Percentiles rank a stretch among this genome's conserved stretches.
Evolutionary conservation across 2,113 vertebrate genomes (phyloP).

Genomic region (Xenotilapia caudafasciata): DNA sequence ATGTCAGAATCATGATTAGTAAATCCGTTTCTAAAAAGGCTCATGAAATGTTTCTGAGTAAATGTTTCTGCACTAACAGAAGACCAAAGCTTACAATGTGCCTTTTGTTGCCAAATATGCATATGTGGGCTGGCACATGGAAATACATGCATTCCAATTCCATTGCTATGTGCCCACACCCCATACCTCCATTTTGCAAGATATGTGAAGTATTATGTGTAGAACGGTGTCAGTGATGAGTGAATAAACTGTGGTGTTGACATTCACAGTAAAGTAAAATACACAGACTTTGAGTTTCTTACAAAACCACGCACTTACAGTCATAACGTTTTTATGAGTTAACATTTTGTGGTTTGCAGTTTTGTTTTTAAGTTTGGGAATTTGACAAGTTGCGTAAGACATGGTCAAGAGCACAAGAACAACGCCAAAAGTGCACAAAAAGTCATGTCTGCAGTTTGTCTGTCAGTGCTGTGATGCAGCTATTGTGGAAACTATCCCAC

Average conservation of each 20-base stretch:
- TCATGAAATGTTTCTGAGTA: neutral
- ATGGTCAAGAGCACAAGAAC: neutral
- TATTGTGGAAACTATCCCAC: neutral
- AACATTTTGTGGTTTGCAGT: neutral
- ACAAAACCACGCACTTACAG: neutral
- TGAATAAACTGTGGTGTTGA: neutral
- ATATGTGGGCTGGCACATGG: slow-evolving; percentile 56
- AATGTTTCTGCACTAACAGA: neutral
- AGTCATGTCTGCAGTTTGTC: neutral
- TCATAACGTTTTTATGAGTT: neutral
- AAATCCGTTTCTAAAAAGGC: neutral
- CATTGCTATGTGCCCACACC: slow-evolving; percentile 28
- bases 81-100: slow-evolving; percentile 34
- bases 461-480: neutral
- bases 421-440: neutral
- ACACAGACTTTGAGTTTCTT: neutral
- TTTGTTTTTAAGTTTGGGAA: neutral
- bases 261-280: neutral
- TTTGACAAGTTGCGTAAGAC: neutral
- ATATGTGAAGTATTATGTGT: neutral
- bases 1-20: neutral
- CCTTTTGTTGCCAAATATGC: slow-evolving; percentile 33
- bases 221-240: neutral
- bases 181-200: neutral
- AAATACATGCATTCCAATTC: slow-evolving; percentile 48